Evolutionary conservation across 2,888 invertebrate species (phyloP).

Genomic region (Lottia scabra): DNA sequence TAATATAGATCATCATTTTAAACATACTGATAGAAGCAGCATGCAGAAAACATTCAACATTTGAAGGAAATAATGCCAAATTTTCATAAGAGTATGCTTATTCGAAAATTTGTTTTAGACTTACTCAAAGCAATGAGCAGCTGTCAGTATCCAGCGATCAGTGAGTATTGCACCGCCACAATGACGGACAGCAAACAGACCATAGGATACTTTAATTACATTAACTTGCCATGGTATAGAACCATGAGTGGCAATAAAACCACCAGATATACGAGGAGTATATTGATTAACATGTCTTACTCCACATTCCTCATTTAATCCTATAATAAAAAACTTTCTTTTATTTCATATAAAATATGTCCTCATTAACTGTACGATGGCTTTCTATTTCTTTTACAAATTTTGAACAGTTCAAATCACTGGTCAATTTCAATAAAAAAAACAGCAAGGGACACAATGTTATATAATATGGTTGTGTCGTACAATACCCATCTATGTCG

Average conservation of each 20-base stretch:
- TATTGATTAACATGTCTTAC: constrained; percentile 11
- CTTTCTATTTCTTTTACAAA: too few species aligned
- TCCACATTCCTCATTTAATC: constrained; percentile 7
- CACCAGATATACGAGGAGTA: constrained; percentile 17
- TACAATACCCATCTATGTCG: too few species aligned
- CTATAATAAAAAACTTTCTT: too few species aligned
- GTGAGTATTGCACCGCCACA: constrained; percentile 81
- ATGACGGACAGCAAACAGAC: not conserved
- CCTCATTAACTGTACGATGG: too few species aligned
- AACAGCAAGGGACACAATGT: too few species aligned
- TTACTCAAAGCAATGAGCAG: constrained; percentile 75
- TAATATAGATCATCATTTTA: too few species aligned
- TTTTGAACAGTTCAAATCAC: too few species aligned
- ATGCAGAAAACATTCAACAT: too few species aligned
- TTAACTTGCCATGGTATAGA: constrained; percentile 27
- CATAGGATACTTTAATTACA: not conserved
- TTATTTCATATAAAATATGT: too few species aligned
- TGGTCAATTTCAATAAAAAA: too few species aligned
- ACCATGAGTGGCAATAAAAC: constrained; percentile 13
- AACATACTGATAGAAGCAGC: not conserved
- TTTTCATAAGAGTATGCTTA: not conserved
- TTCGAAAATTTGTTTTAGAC: constrained; percentile 3
- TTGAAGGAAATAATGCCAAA: too few species aligned
- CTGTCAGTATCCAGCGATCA: constrained; percentile 77
- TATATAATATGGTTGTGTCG: too few species aligned